These are phyloP conservation scores for Hedychridium roseum DNA, from an alignment of 2,888 invertebrate genomes.

Conservation along the genomic window DNA sequence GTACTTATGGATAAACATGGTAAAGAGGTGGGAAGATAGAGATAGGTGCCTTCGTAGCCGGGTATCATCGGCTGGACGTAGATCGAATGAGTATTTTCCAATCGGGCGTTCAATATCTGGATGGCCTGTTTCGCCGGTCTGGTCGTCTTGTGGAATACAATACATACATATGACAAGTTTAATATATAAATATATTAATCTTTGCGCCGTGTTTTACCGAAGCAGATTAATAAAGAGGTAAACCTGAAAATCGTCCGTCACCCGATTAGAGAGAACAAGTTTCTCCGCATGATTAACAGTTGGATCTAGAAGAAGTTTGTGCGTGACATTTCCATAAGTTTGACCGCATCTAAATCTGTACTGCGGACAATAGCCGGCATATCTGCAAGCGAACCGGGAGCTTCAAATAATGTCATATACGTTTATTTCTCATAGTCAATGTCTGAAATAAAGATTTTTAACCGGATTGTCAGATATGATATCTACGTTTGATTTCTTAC, in stretches of 20 bases:
- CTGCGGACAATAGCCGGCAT: slow-evolving; percentile 81
- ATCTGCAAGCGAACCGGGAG: too few species aligned
- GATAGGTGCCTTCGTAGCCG: slow-evolving; percentile 75
- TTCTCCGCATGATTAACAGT: slow-evolving; percentile 77
- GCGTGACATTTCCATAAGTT: slow-evolving; percentile 76
- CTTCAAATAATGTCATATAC: too few species aligned
- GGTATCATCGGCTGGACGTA: slow-evolving; percentile 79
- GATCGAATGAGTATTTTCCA: slow-evolving; percentile 72
- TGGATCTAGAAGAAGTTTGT: slow-evolving; percentile 77
- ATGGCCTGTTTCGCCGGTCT: slow-evolving; percentile 74
- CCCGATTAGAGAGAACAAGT: slow-evolving; percentile 72
- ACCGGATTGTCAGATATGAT: too few species aligned
- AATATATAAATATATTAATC: too few species aligned
- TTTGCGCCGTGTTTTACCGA: too few species aligned
- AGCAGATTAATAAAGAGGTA: too few species aligned
- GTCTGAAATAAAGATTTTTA: too few species aligned
- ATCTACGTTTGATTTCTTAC: slow-evolving; percentile 64
- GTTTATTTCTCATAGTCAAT: too few species aligned
- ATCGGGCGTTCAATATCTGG: slow-evolving; percentile 72
- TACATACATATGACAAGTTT: too few species aligned
- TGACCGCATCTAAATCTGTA: slow-evolving; percentile 78
- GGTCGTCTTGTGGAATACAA: too few species aligned
- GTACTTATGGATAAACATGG: too few species aligned
- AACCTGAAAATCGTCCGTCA: slow-evolving; percentile 73
- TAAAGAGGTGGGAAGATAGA: too few species aligned